Evolutionary conservation across 2,797 vertebrate genomes (phyloP).

Genomic region (Sebastes umbrosus): DNA sequence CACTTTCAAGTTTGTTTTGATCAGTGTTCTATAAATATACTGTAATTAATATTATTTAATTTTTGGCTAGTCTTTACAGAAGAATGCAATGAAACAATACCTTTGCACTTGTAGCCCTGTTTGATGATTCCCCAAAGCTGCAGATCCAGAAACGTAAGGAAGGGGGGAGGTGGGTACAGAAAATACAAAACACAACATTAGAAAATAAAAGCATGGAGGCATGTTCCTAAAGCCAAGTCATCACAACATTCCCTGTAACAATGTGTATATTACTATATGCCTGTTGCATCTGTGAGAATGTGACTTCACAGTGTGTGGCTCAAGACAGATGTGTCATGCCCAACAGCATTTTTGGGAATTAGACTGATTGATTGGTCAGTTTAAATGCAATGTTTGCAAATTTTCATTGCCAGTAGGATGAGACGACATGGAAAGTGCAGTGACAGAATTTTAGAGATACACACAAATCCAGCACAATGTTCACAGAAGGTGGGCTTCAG

Average conservation of each 20-base stretch:
- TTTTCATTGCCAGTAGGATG: neutral
- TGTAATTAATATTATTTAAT: neutral
- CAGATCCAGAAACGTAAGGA: constrained; percentile 55
- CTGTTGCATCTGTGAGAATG: neutral
- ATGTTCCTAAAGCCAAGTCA: neutral
- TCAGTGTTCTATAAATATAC: neutral
- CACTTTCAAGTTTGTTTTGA: neutral
- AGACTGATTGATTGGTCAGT: neutral
- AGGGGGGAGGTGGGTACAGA: constrained; percentile 55
- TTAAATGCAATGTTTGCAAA: constrained; percentile 9
- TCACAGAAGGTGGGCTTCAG: constrained; percentile 98
- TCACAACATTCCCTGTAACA: constrained; percentile 44
- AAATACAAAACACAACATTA: constrained; percentile 73
- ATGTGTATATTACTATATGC: neutral
- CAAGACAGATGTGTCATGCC: neutral
- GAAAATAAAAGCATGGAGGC: constrained; percentile 31
- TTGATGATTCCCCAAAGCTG: constrained; percentile 99
- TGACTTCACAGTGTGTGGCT: neutral
- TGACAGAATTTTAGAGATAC: constrained; percentile 65
- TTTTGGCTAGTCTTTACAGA: neutral
- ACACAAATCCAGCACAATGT: constrained; percentile 98
- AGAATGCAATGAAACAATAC: constrained; percentile 73
- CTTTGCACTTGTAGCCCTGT: constrained; percentile 99
- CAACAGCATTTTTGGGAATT: neutral
- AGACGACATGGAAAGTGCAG: neutral